phyloP scores from a whole-genome alignment of 1,140 invertebrate species.

The Cydia fagiglandana region DNA sequence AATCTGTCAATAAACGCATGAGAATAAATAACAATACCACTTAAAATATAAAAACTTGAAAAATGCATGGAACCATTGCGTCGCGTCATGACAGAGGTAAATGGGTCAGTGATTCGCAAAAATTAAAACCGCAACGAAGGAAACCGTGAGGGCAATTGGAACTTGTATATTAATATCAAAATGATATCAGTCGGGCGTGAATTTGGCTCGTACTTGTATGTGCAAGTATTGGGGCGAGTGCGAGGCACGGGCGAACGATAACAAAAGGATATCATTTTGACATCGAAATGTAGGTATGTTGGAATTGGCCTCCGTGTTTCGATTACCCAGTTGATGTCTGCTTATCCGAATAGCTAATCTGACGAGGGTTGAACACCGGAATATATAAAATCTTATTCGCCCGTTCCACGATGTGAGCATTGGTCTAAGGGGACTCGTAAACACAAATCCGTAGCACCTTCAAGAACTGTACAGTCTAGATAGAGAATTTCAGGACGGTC shows the following conservation, averaged over 20 bases:
- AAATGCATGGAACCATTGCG: background rate
- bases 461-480: background rate
- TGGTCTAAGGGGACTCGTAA: slow-evolving; percentile 24
- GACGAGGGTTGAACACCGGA: slow-evolving; percentile 23
- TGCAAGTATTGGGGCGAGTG: no score
- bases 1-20: no score
- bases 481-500: background rate
- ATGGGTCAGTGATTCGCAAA: background rate
- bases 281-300: no score
- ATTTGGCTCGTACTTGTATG: no score
- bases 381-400: slow-evolving; percentile 31
- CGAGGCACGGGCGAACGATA: no score
- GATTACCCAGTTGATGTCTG: slow-evolving; percentile 20
- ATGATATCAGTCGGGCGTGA: no score
- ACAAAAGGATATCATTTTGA: no score
- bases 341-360: slow-evolving; percentile 31
- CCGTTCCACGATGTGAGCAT: background rate
- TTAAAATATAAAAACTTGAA: background rate
- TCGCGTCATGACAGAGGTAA: background rate
- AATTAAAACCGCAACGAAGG: background rate
- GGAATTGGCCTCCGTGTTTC: background rate
- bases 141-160: background rate
- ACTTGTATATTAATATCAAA: no score
- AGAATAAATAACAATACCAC: no score
- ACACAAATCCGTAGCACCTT: slow-evolving; percentile 21